Percentiles rank a stretch among this genome's conserved stretches.
Evolutionary conservation across 2,797 vertebrate genomes (phyloP).

Genomic region (Manis pentadactyla): DNA sequence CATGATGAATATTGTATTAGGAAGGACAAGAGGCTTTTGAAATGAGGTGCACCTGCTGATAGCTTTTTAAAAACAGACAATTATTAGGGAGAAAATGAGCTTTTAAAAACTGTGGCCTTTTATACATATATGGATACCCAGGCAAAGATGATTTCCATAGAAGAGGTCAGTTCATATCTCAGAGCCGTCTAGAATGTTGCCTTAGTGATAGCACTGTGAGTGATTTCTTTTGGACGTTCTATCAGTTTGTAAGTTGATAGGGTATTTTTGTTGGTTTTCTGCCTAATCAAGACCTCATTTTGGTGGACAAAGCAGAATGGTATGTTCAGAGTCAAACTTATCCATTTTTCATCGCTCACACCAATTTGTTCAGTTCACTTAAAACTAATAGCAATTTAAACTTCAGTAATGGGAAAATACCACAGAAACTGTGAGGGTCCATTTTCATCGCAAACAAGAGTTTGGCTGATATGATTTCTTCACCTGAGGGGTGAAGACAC

Average conservation of each 20-base stretch:
- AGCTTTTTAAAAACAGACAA: constrained; percentile 84
- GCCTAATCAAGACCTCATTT: constrained; percentile 72
- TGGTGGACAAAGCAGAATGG: constrained; percentile 44
- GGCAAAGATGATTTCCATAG: constrained; percentile 45
- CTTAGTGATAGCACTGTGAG: constrained; percentile 46
- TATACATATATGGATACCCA: constrained; percentile 61
- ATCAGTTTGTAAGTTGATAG: constrained; percentile 11
- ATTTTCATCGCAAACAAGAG: constrained; percentile 53
- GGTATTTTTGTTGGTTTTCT: constrained; percentile 42
- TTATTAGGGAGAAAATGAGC: constrained; percentile 82
- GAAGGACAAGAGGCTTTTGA: constrained; percentile 87
- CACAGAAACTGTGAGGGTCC: neutral
- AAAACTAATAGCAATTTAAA: constrained; percentile 48
- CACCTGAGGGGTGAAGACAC: neutral
- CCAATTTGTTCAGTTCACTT: constrained; percentile 54
- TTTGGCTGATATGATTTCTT: neutral
- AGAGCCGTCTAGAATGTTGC: constrained; percentile 60
- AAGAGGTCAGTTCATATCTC: constrained; percentile 74
- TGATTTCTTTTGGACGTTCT: neutral
- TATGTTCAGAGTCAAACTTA: constrained; percentile 18
- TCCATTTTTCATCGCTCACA: constrained; percentile 28
- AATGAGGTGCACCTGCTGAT: constrained; percentile 86
- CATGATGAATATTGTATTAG: constrained; percentile 85
- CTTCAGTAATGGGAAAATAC: neutral
- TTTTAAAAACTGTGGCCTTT: constrained; percentile 78